A percentile compares a stretch with the other conserved stretches of the same genome.
These are phyloP conservation scores for Ciona savignyi DNA, from an alignment of 23 tunicate species.

Conservation along the genomic window DNA sequence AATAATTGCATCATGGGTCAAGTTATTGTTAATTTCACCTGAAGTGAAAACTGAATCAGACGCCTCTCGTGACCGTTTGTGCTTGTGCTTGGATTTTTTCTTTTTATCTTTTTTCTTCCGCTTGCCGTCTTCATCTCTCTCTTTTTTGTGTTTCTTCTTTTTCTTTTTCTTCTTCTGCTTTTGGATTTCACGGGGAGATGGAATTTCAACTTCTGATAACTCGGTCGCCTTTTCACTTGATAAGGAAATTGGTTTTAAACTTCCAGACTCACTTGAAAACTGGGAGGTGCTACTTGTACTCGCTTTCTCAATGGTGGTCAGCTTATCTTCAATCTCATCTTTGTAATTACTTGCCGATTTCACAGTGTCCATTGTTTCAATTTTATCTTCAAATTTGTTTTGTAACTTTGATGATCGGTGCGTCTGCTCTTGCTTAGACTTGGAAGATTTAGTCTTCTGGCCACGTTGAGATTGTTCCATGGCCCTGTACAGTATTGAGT, in stretches of 20 bases:
- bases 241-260: constrained; percentile 21
- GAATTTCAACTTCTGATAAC: not conserved
- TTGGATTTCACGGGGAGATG: not conserved
- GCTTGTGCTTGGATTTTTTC: constrained; percentile 62
- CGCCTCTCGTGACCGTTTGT: constrained; percentile 4
- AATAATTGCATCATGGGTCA: not conserved
- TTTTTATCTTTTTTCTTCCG: constrained; percentile 75
- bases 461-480: constrained; percentile 58
- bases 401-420: not conserved
- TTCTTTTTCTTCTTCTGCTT: constrained; percentile 55
- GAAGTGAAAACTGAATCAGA: constrained; percentile 10
- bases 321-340: not conserved
- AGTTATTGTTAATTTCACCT: not conserved
- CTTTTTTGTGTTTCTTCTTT: constrained; percentile 76
- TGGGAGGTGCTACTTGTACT: not conserved
- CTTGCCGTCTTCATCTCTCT: constrained; percentile 52
- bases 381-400: not conserved
- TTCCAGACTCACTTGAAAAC: not conserved
- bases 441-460: not conserved
- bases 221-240: constrained; percentile 30
- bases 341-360: not conserved
- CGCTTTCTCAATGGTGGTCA: not conserved
- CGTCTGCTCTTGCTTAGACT: not conserved
- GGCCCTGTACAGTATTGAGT: constrained; percentile 72
- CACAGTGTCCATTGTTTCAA: not conserved